Evolutionary conservation across 2,888 invertebrate genomes (phyloP).

Genomic region (Eilema sororculum): DNA sequence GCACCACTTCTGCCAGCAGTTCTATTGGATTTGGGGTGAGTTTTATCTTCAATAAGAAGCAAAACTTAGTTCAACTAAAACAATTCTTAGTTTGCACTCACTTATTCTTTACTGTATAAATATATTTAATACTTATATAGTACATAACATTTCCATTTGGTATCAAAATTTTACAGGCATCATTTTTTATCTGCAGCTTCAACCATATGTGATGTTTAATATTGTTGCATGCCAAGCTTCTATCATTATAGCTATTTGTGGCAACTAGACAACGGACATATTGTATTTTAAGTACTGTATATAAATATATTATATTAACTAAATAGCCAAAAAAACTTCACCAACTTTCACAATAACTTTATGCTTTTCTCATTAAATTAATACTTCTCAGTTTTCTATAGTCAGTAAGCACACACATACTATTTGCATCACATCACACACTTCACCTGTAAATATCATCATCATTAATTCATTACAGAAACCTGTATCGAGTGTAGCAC

Average conservation of each 20-base stretch:
- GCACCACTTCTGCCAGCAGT: slow-evolving; percentile 70
- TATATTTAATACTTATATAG: not conserved
- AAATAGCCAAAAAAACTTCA: not conserved
- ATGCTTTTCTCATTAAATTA: not conserved
- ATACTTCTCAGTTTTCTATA: not conserved
- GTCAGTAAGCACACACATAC: slow-evolving; percentile 13
- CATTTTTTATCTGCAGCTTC: not conserved
- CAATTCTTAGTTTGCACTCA: not conserved
- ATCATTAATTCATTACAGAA: slow-evolving; percentile 89
- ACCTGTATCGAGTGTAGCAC: slow-evolving; percentile 95
- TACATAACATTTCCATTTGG: not conserved
- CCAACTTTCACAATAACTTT: not conserved
- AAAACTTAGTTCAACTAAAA: not conserved
- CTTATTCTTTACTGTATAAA: not conserved
- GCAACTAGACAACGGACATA: not conserved
- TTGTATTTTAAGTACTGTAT: not conserved
- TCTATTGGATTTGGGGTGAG: slow-evolving; percentile 84
- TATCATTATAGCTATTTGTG: not conserved
- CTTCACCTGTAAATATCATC: slow-evolving; percentile 81
- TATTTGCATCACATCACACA: slow-evolving; percentile 53
- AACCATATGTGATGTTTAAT: not conserved
- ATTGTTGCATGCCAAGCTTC: not conserved
- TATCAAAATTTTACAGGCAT: too few species aligned
- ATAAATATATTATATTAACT: too few species aligned
- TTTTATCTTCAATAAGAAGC: slow-evolving; percentile 3